Evolutionary conservation across 2,113 vertebrate species (phyloP).

Genomic region (Rhinolophus sinicus): DNA sequence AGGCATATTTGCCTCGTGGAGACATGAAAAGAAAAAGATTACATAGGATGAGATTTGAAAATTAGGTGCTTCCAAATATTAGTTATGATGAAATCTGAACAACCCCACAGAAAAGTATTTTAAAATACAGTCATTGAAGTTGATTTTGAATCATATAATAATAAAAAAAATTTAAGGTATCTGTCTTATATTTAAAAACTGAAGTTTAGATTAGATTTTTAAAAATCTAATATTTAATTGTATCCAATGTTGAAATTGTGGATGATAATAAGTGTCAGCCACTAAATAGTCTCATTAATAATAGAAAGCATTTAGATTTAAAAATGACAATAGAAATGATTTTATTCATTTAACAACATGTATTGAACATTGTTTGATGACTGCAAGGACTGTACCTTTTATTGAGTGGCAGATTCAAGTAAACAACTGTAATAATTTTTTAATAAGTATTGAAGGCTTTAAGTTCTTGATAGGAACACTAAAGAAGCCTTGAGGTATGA

Average conservation of each 20-base stretch:
- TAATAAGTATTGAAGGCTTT: neutral
- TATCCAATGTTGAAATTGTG: neutral
- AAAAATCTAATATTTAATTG: neutral
- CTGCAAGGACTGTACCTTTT: neutral
- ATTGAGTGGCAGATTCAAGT: neutral
- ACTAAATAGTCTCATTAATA: neutral
- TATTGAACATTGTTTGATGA: neutral
- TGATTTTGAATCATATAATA: neutral
- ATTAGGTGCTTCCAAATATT: neutral
- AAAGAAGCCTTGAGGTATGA: neutral
- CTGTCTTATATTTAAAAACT: neutral
- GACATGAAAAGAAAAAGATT: neutral
- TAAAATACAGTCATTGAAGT: neutral
- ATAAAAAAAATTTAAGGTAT: neutral
- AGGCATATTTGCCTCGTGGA: neutral
- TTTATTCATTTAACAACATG: neutral
- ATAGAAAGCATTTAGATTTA: neutral
- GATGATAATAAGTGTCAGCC: neutral
- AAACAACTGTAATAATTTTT: neutral
- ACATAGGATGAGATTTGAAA: neutral
- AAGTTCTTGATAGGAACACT: neutral
- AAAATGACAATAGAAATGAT: neutral
- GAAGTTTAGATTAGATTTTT: neutral
- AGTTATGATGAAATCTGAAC: neutral
- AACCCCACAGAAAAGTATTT: neutral